Evolutionary conservation across 2,888 invertebrate species (phyloP).

Genomic region (Heliconius ethilla): DNA sequence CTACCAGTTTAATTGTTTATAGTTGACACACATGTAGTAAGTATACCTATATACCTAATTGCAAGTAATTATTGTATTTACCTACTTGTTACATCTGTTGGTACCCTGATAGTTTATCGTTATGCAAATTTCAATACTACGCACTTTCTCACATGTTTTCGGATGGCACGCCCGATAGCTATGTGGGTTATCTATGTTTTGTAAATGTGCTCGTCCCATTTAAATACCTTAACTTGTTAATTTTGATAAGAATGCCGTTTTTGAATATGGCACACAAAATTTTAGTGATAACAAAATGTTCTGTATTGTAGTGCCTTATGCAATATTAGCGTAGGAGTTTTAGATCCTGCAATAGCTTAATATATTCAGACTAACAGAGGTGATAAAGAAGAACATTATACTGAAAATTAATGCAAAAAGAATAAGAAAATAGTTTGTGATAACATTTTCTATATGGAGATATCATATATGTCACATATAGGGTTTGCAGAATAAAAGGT

Average conservation of each 20-base stretch:
- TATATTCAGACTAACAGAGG: no score
- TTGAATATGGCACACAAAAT: constrained; percentile 1
- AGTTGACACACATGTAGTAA: no score
- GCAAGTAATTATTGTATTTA: background rate
- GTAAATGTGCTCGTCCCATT: constrained; percentile 42
- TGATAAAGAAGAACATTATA: no score
- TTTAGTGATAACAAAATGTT: background rate
- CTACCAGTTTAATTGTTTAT: no score
- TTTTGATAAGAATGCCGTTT: constrained; percentile 16
- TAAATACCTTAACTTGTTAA: constrained; percentile 21
- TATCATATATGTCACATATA: no score
- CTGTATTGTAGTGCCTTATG: background rate
- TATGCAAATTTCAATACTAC: constrained; percentile 69
- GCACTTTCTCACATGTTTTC: constrained; percentile 65
- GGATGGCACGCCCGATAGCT: constrained; percentile 58
- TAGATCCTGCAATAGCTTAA: background rate
- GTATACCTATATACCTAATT: no score
- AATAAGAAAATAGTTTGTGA: no score
- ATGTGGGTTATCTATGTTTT: constrained; percentile 72
- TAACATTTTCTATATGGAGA: no score
- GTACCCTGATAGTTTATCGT: constrained; percentile 40
- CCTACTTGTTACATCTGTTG: background rate
- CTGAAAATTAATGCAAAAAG: no score
- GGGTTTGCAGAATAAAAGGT: background rate
- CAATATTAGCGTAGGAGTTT: background rate